phyloP scores from a whole-genome alignment of 2,797 vertebrate genomes.

The Gallinago stenura region DNA sequence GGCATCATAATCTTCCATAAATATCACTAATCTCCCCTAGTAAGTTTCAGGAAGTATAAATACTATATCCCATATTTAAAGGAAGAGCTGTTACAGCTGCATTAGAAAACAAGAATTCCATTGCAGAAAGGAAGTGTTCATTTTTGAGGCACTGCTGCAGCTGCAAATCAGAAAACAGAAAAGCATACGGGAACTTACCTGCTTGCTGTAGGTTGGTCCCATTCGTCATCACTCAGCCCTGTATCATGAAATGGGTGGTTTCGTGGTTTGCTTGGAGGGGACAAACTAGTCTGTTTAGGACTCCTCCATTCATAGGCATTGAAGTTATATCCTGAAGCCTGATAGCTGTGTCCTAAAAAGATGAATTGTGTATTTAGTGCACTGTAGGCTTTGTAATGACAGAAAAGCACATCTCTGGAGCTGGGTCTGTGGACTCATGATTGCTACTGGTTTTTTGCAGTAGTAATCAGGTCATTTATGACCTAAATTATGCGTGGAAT shows the following conservation, averaged over 20 bases:
- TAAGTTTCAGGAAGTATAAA: not conserved
- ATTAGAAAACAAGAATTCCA: not conserved
- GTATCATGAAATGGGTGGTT: slow-evolving; percentile 88
- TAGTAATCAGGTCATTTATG: not conserved
- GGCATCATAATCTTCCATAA: not conserved
- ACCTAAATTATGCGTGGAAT: not conserved
- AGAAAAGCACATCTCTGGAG: not conserved
- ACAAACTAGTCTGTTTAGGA: slow-evolving; percentile 86
- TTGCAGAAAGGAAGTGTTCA: not conserved
- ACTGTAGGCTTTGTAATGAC: not conserved
- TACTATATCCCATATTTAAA: not conserved
- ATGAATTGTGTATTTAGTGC: not conserved
- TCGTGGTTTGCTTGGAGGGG: slow-evolving; percentile 85
- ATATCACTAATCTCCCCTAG: not conserved
- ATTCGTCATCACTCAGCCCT: slow-evolving; percentile 91
- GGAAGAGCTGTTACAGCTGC: not conserved
- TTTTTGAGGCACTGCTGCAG: not conserved
- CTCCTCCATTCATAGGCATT: slow-evolving; percentile 93
- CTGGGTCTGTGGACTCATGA: not conserved
- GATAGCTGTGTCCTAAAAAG: slow-evolving; percentile 85
- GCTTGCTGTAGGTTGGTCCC: slow-evolving; percentile 88
- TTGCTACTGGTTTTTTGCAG: not conserved
- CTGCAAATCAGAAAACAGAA: not conserved
- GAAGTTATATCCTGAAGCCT: slow-evolving; percentile 92
- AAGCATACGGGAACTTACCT: slow-evolving; percentile 76